Conservation (phyloP, 92 coral and sea anemone species). For the Desmophyllum pertusum region DNA sequence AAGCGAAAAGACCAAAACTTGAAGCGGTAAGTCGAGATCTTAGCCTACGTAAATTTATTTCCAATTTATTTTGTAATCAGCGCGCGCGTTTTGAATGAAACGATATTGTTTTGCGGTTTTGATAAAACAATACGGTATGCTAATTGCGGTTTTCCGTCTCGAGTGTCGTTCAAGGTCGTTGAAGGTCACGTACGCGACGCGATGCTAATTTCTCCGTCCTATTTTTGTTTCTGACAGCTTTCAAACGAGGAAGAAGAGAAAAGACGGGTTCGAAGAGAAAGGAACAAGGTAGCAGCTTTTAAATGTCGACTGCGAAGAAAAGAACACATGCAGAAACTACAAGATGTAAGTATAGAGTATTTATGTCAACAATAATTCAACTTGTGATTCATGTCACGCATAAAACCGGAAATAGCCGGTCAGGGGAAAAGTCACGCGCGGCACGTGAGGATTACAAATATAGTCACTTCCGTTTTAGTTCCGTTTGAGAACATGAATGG, state of each 20-base stretch:
- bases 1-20: constrained; percentile 74
- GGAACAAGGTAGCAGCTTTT: constrained; percentile 96
- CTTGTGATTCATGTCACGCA: constrained; percentile 9
- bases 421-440: background rate
- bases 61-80: background rate
- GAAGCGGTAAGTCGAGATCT: constrained; percentile 69
- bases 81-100: constrained; percentile 4
- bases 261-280: constrained; percentile 85
- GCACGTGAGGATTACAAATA: background rate
- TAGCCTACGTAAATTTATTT: background rate
- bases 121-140: constrained; percentile 14
- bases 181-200: constrained; percentile 8
- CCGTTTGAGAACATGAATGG: background rate
- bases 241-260: constrained; percentile 91
- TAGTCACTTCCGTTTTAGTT: background rate
- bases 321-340: constrained; percentile 85
- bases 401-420: background rate
- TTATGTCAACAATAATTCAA: background rate
- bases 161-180: background rate
- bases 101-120: constrained; percentile 25
- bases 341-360: constrained; percentile 73
- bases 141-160: constrained; percentile 22
- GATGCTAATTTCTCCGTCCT: background rate
- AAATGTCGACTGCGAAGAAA: constrained; percentile 95
- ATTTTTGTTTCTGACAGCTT: constrained; percentile 54